Evolutionary conservation across 2,797 vertebrate genomes (phyloP).

Genomic region (Peromyscus aztecus): DNA sequence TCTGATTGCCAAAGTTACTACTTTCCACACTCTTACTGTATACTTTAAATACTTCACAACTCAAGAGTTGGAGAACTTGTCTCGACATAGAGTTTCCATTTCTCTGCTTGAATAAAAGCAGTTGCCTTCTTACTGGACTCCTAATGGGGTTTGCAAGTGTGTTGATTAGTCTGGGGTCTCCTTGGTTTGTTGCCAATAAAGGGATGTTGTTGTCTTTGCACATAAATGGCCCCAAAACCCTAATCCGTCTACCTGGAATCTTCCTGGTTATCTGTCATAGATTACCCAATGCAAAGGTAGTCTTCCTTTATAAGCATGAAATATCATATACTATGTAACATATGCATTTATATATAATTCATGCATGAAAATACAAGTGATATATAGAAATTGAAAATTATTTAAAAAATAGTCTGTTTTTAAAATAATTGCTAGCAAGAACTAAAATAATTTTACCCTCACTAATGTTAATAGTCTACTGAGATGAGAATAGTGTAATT

Average conservation of each 20-base stretch:
- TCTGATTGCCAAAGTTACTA: background rate
- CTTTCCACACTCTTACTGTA: background rate
- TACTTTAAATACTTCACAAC: constrained; percentile 11
- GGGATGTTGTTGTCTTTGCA: background rate
- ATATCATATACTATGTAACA: background rate
- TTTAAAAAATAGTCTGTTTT: background rate
- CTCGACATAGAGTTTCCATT: background rate
- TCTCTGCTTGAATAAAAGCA: background rate
- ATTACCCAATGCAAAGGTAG: background rate
- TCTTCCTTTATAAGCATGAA: constrained; percentile 22
- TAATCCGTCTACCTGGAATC: background rate
- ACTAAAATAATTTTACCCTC: background rate
- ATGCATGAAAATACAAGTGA: background rate
- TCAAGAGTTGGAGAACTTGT: background rate
- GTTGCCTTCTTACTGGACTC: background rate
- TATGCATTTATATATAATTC: background rate
- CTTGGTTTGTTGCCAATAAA: background rate
- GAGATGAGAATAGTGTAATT: constrained; percentile 20
- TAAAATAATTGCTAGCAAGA: background rate
- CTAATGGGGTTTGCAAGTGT: background rate
- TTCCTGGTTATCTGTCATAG: background rate
- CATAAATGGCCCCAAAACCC: background rate
- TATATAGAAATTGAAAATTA: constrained; percentile 24
- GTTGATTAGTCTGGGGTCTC: background rate
- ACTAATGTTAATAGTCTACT: constrained; percentile 2